phyloP scores from a whole-genome alignment of 1,140 invertebrate genomes.

The Zaprionus kolodkinae region DNA sequence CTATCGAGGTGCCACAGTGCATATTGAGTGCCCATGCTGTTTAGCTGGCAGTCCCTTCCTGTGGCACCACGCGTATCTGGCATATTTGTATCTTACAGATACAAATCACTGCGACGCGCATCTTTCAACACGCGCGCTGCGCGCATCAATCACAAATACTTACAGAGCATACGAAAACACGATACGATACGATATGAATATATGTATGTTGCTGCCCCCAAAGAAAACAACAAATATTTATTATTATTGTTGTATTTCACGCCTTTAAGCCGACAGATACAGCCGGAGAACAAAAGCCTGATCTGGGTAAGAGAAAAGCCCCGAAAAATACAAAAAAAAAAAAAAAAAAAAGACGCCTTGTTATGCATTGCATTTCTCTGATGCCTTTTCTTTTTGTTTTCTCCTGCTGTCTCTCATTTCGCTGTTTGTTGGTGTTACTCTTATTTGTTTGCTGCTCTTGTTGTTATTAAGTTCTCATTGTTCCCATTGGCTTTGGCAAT shows the following conservation, averaged over 20 bases:
- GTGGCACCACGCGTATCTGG: background rate
- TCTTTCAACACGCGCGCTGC: slow-evolving; percentile 73
- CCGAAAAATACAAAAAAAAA: slow-evolving; percentile 25
- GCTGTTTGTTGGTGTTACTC: slow-evolving; percentile 44
- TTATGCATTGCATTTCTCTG: slow-evolving; percentile 54
- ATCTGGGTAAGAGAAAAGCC: slow-evolving; percentile 45
- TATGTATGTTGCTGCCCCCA: background rate
- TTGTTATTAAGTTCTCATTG: slow-evolving; percentile 57
- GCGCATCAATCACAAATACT: slow-evolving; percentile 79
- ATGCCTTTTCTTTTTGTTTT: slow-evolving; percentile 30
- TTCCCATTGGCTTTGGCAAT: slow-evolving; percentile 32
- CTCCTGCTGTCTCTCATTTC: slow-evolving; percentile 24
- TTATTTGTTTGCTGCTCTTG: slow-evolving; percentile 48
- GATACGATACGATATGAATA: slow-evolving; percentile 8
- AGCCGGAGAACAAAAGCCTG: slow-evolving; percentile 34
- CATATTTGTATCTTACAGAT: slow-evolving; percentile 61
- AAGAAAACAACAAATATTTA: slow-evolving; percentile 68
- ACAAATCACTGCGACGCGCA: slow-evolving; percentile 70
- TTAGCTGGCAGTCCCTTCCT: slow-evolving; percentile 1
- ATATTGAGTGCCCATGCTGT: slow-evolving; percentile 47
- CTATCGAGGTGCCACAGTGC: slow-evolving; percentile 7
- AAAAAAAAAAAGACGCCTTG: slow-evolving; percentile 27
- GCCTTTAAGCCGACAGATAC: slow-evolving; percentile 78
- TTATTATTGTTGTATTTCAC: slow-evolving; percentile 73
- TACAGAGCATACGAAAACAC: slow-evolving; percentile 74